Conservation (phyloP, 1,140 invertebrate species). For the Eufriesea mexicana region DNA sequence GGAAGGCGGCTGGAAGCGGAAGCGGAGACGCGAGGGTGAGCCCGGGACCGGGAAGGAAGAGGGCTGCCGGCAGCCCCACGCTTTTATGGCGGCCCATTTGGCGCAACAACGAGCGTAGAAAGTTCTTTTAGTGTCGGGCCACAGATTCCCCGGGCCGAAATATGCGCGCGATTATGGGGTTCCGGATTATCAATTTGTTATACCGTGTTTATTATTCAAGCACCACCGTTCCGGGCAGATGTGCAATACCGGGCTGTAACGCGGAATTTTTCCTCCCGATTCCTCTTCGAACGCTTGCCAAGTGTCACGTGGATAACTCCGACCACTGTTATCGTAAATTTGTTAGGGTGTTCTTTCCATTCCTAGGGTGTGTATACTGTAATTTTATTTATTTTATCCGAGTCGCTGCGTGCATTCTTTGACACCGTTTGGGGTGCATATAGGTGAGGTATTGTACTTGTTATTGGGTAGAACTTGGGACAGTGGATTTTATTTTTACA, state of each 20-base stretch:
- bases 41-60: slow-evolving; percentile 57
- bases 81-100: slow-evolving; percentile 83
- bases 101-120: slow-evolving; percentile 82
- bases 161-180: slow-evolving; percentile 79
- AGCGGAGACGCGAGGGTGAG: slow-evolving; percentile 17
- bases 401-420: no score
- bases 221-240: slow-evolving; percentile 49
- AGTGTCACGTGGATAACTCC: not conserved
- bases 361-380: not conserved
- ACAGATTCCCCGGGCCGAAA: slow-evolving; percentile 78
- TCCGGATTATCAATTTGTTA: slow-evolving; percentile 82
- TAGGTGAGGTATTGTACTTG: no score
- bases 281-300: slow-evolving; percentile 50
- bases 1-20: slow-evolving; percentile 12
- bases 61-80: slow-evolving; percentile 62
- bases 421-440: no score
- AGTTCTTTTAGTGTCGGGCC: slow-evolving; percentile 80
- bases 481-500: no score
- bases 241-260: slow-evolving; percentile 36
- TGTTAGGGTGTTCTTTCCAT: not conserved
- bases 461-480: no score
- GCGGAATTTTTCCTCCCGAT: slow-evolving; percentile 37
- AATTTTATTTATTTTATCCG: not conserved
- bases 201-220: slow-evolving; percentile 79
- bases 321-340: slow-evolving; percentile 12